Evolutionary conservation across 2,113 vertebrate species (phyloP), one percentile per base, ranked within the genome.

Genomic region (Etheostoma cragini): DNA sequence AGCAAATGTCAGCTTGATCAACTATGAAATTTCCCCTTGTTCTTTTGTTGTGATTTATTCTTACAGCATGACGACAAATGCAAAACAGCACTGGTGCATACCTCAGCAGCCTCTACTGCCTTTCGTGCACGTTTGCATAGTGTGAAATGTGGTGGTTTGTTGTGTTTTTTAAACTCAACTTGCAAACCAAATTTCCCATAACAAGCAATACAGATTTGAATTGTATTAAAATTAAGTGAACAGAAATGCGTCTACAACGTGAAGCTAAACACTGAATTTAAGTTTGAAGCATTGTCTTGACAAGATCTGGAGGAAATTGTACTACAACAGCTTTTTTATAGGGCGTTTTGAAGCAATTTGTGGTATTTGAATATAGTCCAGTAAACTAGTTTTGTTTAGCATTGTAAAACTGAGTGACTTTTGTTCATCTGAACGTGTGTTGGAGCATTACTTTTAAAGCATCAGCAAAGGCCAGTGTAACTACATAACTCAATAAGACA

Each of bases 81-180:
- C 86, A 92, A 93, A 92, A 14, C 67, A 86, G 76, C 61, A 1
- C 71, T 24, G 53, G 47, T 13, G 50, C 75, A 69, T 46, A 62
- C 52, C 52, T 85, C 77, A 42, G 77, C 42, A 50, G 61, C 63
- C 56, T 66, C 66, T 64, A 10, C 72, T 22, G 76, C 67, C 60
- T 80, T 35, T 74, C 50, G 53, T 35, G 35, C 46, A 47, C 54
- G 71, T 93, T 93, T 93, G 90, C 88, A 89, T 91, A 68, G 53
- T 66, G 46, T 24, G 30, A 81, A 89, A 88, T 79, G 67, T 68
- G 54, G 83, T 72, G 83, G 84, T 78, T 84, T 50, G 68, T 22
- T 72, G 46, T 84, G 81, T 74, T 81, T 81, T 83, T 64, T 35
- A 75, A 67, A 63, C 63, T 72, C 42, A 58, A 72, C 88, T 66